Percentiles rank a stretch among this genome's conserved stretches.
These are phyloP conservation scores for Carassius auratus DNA, from an alignment of 2,113 vertebrate species.

Conservation along the genomic window DNA sequence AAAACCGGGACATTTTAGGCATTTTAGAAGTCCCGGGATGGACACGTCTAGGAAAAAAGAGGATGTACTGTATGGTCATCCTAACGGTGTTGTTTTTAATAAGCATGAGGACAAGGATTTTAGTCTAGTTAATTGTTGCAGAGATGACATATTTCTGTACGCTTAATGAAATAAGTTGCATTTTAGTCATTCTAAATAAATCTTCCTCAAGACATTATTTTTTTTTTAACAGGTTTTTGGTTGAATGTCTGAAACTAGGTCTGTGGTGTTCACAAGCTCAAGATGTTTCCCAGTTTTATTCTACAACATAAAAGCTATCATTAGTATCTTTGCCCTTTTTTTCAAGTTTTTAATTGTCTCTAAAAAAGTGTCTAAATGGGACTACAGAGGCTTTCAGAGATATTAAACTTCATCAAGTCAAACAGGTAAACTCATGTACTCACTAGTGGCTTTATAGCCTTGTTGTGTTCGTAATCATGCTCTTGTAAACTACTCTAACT, in stretches of 20 bases:
- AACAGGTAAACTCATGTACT: not conserved
- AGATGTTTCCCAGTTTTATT: not conserved
- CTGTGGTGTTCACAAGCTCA: not conserved
- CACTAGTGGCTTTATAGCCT: not conserved
- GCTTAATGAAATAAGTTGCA: not conserved
- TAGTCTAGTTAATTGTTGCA: not conserved
- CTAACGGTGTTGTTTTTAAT: not conserved
- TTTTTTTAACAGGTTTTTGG: not conserved
- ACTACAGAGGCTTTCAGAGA: not conserved
- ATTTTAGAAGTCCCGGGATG: no score
- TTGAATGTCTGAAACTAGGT: not conserved
- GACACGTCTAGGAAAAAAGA: no score
- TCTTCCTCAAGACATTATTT: not conserved
- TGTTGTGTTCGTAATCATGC: not conserved
- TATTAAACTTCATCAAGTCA: not conserved
- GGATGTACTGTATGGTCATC: no score
- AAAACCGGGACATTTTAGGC: no score
- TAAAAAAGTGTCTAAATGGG: not conserved
- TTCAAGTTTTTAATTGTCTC: not conserved
- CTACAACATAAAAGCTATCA: not conserved
- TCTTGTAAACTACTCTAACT: not conserved
- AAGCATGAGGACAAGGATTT: not conserved
- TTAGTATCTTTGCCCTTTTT: not conserved
- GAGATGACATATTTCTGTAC: not conserved
- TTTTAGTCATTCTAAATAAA: not conserved